Evolutionary conservation across 2,888 invertebrate species (phyloP), one percentile per base, ranked within the genome.

Genomic region (Caenorhabditis sp.): DNA sequence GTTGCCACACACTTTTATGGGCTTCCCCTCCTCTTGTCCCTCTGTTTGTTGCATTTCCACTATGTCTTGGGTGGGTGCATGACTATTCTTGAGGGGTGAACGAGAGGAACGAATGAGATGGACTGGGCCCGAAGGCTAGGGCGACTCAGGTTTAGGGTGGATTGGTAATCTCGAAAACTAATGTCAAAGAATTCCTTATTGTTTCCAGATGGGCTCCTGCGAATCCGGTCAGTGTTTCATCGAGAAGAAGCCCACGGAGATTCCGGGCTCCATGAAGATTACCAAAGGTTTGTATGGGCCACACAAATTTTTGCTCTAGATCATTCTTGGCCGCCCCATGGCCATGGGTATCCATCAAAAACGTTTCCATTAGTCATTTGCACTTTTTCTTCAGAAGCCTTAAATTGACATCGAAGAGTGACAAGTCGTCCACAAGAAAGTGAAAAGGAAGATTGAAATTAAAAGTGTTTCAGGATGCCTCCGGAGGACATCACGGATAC

Each of bases 181-280:
- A 12, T 24, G 19, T 4, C 49, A 24, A 54, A 24, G 7, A 24
- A n/a, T n/a, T 6, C 26, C 24, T n/a, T n/a, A n/a, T 31, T n/a
- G 12, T 26, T 54, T 54, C 14, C 77, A 90, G 91, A 91, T 90
- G 89, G 91, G 91, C 7, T 89, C 88, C 8, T 91, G 91, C 63
- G 85, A 88, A n/a, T 86, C 91, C 5, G 80, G 88, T 16, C 90
- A 89, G 66, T 91, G 91, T 64, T 91, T 90, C 85, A 90, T 89
- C 61, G 91, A 92, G 76, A 88, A 90, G 63, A 86, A 86, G 61
- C 91, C 91, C 47, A 89, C 90, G 38, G 91, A 90, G 31, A 72
- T 86, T 19, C 73, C 88, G 6, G 91, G 91, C 14, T 80, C 89
- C 12, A 84, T 84, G 80, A 79, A 77, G 68, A 86, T 88, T 54